Percentiles rank a stretch among this genome's conserved stretches.
phyloP scores from a whole-genome alignment of 2,113 vertebrate species.

The Cinclus cinclus region DNA sequence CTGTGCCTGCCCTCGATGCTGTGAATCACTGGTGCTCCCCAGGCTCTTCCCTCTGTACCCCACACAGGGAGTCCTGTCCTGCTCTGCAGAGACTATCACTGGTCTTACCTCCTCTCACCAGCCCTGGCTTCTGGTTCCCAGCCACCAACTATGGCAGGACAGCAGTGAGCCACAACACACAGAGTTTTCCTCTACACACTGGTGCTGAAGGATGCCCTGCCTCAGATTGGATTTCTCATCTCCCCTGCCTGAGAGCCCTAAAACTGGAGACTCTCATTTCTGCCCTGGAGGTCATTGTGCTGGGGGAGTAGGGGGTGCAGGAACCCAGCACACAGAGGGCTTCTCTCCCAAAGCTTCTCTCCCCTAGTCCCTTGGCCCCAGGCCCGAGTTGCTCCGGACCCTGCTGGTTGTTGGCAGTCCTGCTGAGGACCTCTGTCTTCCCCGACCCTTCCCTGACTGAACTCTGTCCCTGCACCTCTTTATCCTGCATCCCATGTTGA shows the following conservation, averaged over 20 bases:
- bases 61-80: not conserved
- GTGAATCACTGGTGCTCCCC: slow-evolving; percentile 7
- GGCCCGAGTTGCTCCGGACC: not conserved
- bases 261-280: not conserved
- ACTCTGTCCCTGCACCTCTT: not conserved
- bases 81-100: not conserved
- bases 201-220: not conserved
- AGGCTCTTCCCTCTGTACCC: not conserved
- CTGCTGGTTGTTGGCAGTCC: not conserved
- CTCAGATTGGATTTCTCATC: not conserved
- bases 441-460: not conserved
- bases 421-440: not conserved
- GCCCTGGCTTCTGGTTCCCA: not conserved
- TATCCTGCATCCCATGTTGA: not conserved
- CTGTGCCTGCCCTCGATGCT: not conserved
- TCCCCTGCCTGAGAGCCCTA: not conserved
- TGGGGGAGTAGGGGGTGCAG: not conserved
- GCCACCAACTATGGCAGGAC: not conserved
- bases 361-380: not conserved
- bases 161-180: not conserved
- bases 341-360: not conserved
- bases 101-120: not conserved
- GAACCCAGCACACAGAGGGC: not conserved
- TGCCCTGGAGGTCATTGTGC: not conserved
- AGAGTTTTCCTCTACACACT: rapidly evolving